Conservation (phyloP, 2,797 vertebrate genomes). For the Pagetopsis macropterus region DNA sequence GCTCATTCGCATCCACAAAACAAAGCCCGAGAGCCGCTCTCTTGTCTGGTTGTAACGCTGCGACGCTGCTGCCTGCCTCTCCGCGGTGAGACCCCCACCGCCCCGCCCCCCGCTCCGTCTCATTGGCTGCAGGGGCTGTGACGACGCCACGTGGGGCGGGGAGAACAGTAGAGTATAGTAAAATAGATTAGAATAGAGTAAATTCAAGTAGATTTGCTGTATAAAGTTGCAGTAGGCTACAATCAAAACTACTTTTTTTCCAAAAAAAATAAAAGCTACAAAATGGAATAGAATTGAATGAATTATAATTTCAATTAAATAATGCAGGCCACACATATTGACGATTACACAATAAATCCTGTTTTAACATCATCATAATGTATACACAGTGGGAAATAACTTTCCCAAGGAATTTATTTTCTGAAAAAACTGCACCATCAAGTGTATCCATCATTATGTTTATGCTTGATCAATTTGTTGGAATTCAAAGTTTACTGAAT, state of each 20-base stretch:
- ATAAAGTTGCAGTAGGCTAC: background rate
- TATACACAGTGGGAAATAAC: too few species aligned
- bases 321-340: background rate
- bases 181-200: background rate
- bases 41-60: conserved; percentile 59
- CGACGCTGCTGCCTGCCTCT: conserved; percentile 67
- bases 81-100: conserved; percentile 17
- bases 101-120: conserved; percentile 26
- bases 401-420: too few species aligned
- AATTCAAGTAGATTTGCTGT: too few species aligned
- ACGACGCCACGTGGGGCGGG: conserved; percentile 58
- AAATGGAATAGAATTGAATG: background rate
- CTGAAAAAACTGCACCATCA: too few species aligned
- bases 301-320: background rate
- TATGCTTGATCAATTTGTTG: too few species aligned
- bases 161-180: background rate
- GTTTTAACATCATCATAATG: too few species aligned
- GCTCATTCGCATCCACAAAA: conserved; percentile 79
- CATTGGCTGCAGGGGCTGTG: conserved; percentile 67
- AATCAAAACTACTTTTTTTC: too few species aligned
- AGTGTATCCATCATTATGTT: too few species aligned
- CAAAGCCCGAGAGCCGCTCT: conserved; percentile 78
- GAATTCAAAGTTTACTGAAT: too few species aligned
- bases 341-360: too few species aligned
- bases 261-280: too few species aligned